These are phyloP conservation scores for Phania funesta DNA, from an alignment of 2,888 invertebrate genomes.

Conservation along the genomic window DNA sequence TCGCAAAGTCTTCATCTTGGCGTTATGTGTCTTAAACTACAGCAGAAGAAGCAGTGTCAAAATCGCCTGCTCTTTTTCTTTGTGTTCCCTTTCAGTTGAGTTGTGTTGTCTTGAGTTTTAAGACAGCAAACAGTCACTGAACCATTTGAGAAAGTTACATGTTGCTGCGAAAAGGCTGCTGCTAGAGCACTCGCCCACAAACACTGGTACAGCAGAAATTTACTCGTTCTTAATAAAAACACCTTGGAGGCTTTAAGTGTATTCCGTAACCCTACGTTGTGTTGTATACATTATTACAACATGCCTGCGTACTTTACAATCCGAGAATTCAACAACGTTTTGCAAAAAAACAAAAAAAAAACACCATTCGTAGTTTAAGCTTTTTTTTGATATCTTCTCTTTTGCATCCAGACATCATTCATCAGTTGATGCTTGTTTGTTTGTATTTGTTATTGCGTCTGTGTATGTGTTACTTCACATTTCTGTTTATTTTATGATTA, in stretches of 20 bases:
- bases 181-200: neutral
- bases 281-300: conserved; percentile 24
- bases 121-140: conserved; percentile 4
- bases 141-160: neutral
- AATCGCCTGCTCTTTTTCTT: neutral
- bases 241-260: conserved; percentile 54
- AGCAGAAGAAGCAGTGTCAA: neutral
- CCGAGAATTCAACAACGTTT: conserved; percentile 17
- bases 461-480: neutral
- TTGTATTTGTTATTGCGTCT: neutral
- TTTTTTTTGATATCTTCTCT: conserved; percentile 7
- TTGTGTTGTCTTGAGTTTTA: neutral
- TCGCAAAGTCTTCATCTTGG: neutral
- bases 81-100: neutral
- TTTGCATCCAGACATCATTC: conserved; percentile 28
- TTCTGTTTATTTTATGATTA: conserved; percentile 34
- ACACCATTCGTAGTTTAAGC: neutral
- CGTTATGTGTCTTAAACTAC: neutral
- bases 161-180: conserved; percentile 8
- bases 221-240: conserved; percentile 55
- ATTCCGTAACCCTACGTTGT: conserved; percentile 9
- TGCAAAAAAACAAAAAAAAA: neutral
- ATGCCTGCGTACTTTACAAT: conserved; percentile 20
- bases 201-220: conserved; percentile 19
- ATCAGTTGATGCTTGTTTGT: neutral